These are phyloP conservation scores for Chalcis sispes DNA, from an alignment of 2,888 invertebrate genomes.

Conservation along the genomic window DNA sequence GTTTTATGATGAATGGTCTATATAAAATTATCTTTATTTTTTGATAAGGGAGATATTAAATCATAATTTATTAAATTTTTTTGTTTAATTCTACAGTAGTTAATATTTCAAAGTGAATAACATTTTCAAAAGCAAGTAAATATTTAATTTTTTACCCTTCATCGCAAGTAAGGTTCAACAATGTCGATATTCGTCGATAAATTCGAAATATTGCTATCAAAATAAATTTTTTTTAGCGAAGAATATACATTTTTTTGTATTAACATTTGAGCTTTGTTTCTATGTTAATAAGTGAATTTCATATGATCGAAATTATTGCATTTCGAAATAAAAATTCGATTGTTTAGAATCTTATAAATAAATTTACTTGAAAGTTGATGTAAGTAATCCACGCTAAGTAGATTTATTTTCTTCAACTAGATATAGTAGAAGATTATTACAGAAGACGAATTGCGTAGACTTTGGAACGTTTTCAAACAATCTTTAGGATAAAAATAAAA, in stretches of 20 bases:
- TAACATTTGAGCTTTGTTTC: no score
- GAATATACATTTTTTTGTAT: no score
- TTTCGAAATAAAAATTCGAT: no score
- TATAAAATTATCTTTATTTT: constrained; percentile 48
- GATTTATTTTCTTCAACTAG: not conserved
- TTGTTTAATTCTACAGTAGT: not conserved
- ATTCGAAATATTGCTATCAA: no score
- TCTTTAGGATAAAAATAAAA: constrained; percentile 18
- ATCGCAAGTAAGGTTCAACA: no score
- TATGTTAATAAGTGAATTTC: no score
- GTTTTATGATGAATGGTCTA: no score
- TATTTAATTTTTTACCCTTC: no score
- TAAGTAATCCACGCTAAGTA: no score
- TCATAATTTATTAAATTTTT: constrained; percentile 20
- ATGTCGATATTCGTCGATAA: no score
- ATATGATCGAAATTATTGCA: no score
- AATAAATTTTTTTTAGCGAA: no score
- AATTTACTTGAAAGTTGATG: not conserved
- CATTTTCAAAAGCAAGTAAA: not conserved
- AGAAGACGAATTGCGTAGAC: not conserved
- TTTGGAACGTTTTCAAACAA: constrained; percentile 29
- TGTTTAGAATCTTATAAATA: not conserved
- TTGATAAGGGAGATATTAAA: constrained; percentile 44
- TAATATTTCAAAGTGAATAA: not conserved
- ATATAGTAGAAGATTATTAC: constrained; percentile 1